phyloP scores from a whole-genome alignment of 2,797 vertebrate genomes.

The Acipenser ruthenus region DNA sequence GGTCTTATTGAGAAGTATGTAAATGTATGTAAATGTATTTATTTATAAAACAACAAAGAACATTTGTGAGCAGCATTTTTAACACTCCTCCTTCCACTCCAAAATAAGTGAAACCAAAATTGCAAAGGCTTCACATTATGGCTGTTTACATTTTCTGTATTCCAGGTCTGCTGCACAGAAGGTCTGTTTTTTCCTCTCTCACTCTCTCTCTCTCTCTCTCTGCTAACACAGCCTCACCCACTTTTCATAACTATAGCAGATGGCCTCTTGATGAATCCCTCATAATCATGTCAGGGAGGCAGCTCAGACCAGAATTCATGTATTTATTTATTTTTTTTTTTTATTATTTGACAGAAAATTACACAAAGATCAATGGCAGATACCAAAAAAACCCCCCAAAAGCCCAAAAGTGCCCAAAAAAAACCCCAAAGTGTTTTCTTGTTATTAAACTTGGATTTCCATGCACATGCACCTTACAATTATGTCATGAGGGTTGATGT shows the following conservation, averaged over 20 bases:
- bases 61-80: neutral
- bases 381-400: slow-evolving; percentile 60
- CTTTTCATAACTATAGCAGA: slow-evolving; percentile 95
- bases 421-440: too few relatives aligned
- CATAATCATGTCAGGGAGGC: slow-evolving; percentile 99
- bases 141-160: slow-evolving; percentile 29
- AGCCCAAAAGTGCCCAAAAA: too few relatives aligned
- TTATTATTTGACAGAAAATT: slow-evolving; percentile 85
- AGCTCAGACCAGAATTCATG: slow-evolving; percentile 99
- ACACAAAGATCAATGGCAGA: slow-evolving; percentile 87
- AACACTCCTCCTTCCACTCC: neutral
- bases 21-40: neutral
- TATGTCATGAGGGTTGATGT: too few relatives aligned
- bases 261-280: slow-evolving; percentile 99
- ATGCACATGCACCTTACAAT: too few relatives aligned
- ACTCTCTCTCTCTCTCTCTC: too few relatives aligned
- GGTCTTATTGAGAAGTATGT: neutral
- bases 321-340: slow-evolving; percentile 61
- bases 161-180: slow-evolving; percentile 65
- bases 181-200: slow-evolving; percentile 35
- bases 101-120: slow-evolving; percentile 3
- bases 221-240: slow-evolving; percentile 42
- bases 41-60: neutral
- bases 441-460: too few relatives aligned
- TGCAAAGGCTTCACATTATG: slow-evolving; percentile 1